Evolutionary conservation across 2,888 invertebrate species (phyloP).

Genomic region (Steinernema scapterisci): DNA sequence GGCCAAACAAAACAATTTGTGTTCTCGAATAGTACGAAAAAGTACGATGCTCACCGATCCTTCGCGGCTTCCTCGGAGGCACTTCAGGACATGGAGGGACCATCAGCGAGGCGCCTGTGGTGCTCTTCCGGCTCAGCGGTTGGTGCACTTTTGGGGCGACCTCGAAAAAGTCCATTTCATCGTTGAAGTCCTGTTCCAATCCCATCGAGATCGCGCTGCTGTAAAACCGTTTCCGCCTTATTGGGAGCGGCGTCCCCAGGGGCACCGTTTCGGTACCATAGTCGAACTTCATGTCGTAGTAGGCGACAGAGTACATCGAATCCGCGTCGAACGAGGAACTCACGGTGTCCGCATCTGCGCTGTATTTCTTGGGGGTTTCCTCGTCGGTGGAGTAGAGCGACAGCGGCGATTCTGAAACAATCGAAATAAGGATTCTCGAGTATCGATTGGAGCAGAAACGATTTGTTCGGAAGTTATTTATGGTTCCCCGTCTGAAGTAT

Average conservation of each 20-base stretch:
- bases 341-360: slow-evolving; percentile 15
- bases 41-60: neutral
- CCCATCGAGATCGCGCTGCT: slow-evolving; percentile 18
- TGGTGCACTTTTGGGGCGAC: slow-evolving; percentile 2
- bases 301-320: slow-evolving; percentile 58
- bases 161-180: neutral
- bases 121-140: neutral
- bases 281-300: slow-evolving; percentile 56
- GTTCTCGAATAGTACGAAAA: neutral
- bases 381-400: neutral
- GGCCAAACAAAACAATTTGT: neutral
- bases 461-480: neutral
- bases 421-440: neutral
- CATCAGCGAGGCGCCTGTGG: neutral
- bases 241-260: neutral
- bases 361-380: neutral
- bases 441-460: neutral
- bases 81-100: neutral
- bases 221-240: slow-evolving; percentile 1
- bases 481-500: no score
- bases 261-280: slow-evolving; percentile 26
- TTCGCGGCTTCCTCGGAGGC: neutral
- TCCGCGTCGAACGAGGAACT: slow-evolving; percentile 54
- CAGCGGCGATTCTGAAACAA: neutral
- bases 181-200: slow-evolving; percentile 2